Conservation (phyloP, 1,140 invertebrate genomes). For the Dendroctonus valens region DNA sequence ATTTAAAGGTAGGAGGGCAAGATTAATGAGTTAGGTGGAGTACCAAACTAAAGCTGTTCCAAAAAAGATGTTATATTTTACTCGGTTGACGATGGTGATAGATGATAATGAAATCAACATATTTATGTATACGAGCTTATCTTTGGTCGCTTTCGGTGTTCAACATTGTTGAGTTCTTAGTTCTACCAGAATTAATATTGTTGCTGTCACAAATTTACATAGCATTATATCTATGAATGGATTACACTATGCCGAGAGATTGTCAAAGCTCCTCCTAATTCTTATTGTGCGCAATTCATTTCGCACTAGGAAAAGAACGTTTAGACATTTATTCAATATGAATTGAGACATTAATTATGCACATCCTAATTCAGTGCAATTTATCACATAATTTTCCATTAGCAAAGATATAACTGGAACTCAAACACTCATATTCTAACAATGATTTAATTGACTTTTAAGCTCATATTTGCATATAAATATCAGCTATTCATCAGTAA, state of each 20-base stretch:
- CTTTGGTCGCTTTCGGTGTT: slow-evolving; percentile 9
- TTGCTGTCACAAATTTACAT: background rate
- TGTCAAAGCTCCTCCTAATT: too few relatives aligned
- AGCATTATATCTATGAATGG: background rate
- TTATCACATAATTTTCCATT: too few relatives aligned
- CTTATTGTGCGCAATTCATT: too few relatives aligned
- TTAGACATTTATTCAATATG: too few relatives aligned
- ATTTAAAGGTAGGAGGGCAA: slow-evolving; percentile 13
- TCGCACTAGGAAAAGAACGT: too few relatives aligned
- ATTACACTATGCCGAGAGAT: background rate
- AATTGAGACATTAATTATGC: too few relatives aligned
- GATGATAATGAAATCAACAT: slow-evolving; percentile 9
- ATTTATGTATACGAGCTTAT: slow-evolving; percentile 19
- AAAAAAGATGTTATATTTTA: slow-evolving; percentile 9
- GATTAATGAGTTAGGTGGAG: slow-evolving; percentile 12
- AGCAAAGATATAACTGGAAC: too few relatives aligned
- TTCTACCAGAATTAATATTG: slow-evolving; percentile 9
- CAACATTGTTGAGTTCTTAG: slow-evolving; percentile 7
- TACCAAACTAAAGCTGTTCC: slow-evolving; percentile 2
- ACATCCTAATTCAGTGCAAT: too few relatives aligned
- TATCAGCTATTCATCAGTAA: too few relatives aligned
- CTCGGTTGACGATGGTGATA: slow-evolving; percentile 9
- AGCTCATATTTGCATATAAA: too few relatives aligned
- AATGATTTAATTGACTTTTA: too few relatives aligned
- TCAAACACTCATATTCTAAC: too few relatives aligned